Evolutionary conservation across 2,888 invertebrate species (phyloP), one percentile per base, ranked within the genome.

Genomic region (Conchocele bisecta): DNA sequence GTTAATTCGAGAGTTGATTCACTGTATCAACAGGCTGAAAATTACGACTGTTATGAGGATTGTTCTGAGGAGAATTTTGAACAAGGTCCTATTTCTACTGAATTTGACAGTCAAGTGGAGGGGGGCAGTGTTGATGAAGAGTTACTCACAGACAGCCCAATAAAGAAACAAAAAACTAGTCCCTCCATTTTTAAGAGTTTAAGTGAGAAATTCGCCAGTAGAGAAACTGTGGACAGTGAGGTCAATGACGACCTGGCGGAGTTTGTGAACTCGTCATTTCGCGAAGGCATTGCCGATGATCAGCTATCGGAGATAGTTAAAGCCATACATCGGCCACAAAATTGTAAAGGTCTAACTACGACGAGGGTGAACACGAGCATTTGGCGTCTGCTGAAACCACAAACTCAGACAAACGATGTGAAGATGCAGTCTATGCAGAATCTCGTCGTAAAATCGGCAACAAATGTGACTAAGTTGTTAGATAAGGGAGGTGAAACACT

Each of bases 331-430:
- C 5, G 63, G 7, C 63, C 53, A 7, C 4, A 20, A n/a, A 63
- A 63, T 54, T 53, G 53, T 53, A 37, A 35, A 15, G 37, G 29
- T 29, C 35, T 63, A 15, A 28, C 33, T 11, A 53, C 51, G 29
- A 51, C 63, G 3, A 41, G 41, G 26, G 53, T 39, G 6, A 53
- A 63, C 29, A 42, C 28, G n/a, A 54, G 54, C 9, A 53, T 53
- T 41, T 63, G 63, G 63, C 42, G 42, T 24, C 24, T 63, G 11
- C 26, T 63, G 11, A 63, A 53, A 44, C 22, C 39, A 6, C 4
- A n/a, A 26, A 63, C 63, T 28, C 53, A 54, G 22, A 28, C 51
- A 13, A 26, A 63, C 11, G 63, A 63, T 41, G 2, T 20, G 4
- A 37, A n/a, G n/a, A 41, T 41, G 41, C 26, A 29, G 37, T n/a